phyloP scores from a whole-genome alignment of 2,113 vertebrate genomes.

The Arothron firmamentum region DNA sequence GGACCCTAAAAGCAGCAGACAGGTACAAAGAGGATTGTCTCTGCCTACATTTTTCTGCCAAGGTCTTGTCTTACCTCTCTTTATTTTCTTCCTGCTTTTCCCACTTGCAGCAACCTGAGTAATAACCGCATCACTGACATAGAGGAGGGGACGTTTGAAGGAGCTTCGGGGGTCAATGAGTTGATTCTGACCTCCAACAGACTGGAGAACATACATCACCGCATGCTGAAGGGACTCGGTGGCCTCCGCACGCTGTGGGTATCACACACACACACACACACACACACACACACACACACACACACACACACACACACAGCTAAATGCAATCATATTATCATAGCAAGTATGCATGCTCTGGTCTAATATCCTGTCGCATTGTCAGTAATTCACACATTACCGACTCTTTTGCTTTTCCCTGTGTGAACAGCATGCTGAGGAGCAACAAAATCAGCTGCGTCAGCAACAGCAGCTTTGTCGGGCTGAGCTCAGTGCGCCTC shows the following conservation, averaged over 20 bases:
- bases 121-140: slow-evolving; percentile 99
- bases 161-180: slow-evolving; percentile 91
- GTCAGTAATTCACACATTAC: background rate
- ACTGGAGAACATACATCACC: slow-evolving; percentile 86
- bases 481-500: slow-evolving; percentile 91
- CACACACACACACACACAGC: background rate
- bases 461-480: slow-evolving; percentile 92
- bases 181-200: slow-evolving; percentile 92
- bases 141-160: slow-evolving; percentile 96
- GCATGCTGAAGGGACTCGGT: slow-evolving; percentile 92
- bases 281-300: slow-evolving; percentile 17
- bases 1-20: too few species aligned
- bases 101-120: slow-evolving; percentile 85
- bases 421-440: slow-evolving; percentile 85
- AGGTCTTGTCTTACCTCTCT: too few species aligned
- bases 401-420: background rate
- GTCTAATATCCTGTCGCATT: slow-evolving; percentile 17
- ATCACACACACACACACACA: slow-evolving; percentile 38
- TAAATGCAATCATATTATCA: slow-evolving; percentile 17
- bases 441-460: slow-evolving; percentile 96
- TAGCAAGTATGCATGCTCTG: slow-evolving; percentile 7
- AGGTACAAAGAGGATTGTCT: too few species aligned
- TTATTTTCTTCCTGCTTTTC: background rate
- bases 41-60: too few species aligned
- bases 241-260: slow-evolving; percentile 95